phyloP scores from a whole-genome alignment of 2,888 invertebrate species.

The Pollenia amentaria region DNA sequence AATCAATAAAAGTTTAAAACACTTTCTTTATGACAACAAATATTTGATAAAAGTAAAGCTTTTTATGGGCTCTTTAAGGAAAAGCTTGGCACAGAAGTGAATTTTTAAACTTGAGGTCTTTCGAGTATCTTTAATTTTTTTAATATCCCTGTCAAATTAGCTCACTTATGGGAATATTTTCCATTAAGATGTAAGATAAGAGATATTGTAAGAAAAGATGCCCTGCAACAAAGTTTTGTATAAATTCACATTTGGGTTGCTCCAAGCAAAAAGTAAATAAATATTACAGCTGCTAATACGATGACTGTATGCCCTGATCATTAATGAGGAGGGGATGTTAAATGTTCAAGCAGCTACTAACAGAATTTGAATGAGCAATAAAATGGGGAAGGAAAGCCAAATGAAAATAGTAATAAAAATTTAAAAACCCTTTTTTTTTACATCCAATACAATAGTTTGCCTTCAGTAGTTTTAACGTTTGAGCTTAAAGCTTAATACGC shows the following conservation, averaged over 20 bases:
- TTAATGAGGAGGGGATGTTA: slow-evolving; percentile 56
- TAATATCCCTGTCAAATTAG: neutral
- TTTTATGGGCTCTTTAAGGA: no score
- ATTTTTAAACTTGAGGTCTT: no score
- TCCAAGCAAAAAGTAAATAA: slow-evolving; percentile 41
- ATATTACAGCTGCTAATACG: slow-evolving; percentile 42
- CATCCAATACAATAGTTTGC: no score
- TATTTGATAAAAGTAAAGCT: no score
- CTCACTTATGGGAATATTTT: no score
- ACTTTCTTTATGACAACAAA: no score
- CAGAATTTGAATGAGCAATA: slow-evolving; percentile 49
- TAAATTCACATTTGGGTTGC: slow-evolving; percentile 54
- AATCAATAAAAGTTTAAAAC: no score
- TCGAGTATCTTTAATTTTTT: no score
- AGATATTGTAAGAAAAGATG: no score
- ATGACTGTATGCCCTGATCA: slow-evolving; percentile 34
- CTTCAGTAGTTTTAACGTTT: neutral
- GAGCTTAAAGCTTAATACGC: neutral
- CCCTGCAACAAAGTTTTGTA: neutral
- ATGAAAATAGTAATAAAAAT: no score
- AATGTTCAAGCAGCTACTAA: slow-evolving; percentile 46
- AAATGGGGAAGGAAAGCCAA: neutral
- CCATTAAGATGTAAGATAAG: no score
- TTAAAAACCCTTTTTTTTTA: no score
- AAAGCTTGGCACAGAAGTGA: neutral